Conservation (phyloP, 2,113 vertebrate species). For the Proteles cristata region DNA sequence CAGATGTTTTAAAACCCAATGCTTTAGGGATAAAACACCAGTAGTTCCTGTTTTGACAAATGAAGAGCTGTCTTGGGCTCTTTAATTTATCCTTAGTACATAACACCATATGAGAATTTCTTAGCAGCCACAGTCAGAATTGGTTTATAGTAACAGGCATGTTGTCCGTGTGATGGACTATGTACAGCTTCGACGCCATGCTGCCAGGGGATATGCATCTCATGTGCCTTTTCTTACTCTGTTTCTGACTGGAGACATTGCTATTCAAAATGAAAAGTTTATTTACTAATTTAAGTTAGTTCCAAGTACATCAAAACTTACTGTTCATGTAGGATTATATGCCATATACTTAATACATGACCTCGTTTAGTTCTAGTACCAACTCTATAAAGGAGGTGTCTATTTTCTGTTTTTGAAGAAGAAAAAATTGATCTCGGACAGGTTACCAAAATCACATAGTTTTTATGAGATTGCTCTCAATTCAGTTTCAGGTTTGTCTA, state of each 20-base stretch:
- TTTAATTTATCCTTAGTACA: not conserved
- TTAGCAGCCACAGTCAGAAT: not conserved
- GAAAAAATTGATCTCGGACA: not conserved
- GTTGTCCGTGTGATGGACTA: not conserved
- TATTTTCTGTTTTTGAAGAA: not conserved
- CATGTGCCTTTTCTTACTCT: not conserved
- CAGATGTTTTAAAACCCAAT: constrained; percentile 12
- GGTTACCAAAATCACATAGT: not conserved
- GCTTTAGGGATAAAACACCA: not conserved
- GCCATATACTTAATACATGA: not conserved
- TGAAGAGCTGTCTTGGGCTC: not conserved
- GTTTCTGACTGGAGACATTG: not conserved
- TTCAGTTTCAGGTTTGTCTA: not conserved
- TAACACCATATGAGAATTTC: not conserved
- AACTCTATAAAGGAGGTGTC: not conserved
- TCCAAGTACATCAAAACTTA: not conserved
- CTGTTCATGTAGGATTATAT: not conserved
- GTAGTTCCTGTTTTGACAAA: not conserved
- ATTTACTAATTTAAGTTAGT: not conserved
- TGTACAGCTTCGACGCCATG: not conserved
- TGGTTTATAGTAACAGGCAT: not conserved
- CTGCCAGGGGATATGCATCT: not conserved
- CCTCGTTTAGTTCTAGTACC: not conserved
- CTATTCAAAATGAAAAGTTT: not conserved
- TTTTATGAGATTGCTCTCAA: not conserved